These are phyloP conservation scores for Enteromius thamalakanensis DNA, from an alignment of 2,797 vertebrate species.

Conservation along the genomic window DNA sequence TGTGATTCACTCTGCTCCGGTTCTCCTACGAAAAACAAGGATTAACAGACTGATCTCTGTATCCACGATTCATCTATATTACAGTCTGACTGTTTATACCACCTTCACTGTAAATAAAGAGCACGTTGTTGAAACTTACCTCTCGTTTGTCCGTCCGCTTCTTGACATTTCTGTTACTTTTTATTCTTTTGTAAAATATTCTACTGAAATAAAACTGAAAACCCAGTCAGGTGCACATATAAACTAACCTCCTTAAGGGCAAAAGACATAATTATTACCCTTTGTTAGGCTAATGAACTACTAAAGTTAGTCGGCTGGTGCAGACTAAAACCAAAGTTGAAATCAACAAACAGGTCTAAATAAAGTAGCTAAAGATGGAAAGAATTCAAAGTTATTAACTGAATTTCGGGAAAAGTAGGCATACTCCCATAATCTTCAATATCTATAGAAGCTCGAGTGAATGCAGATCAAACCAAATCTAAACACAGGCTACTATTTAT, in stretches of 20 bases:
- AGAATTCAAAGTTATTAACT: not conserved
- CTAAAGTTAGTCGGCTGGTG: not conserved
- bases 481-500: not conserved
- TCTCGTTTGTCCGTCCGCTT: too few species aligned
- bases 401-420: not conserved
- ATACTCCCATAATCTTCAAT: not conserved
- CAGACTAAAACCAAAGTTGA: not conserved
- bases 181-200: not conserved
- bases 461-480: too few species aligned
- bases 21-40: too few species aligned
- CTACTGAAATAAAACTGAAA: not conserved
- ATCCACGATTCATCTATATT: too few species aligned
- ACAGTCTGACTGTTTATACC: too few species aligned
- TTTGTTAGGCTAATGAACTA: not conserved
- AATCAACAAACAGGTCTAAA: not conserved
- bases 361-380: not conserved
- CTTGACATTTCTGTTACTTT: not conserved
- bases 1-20: too few species aligned
- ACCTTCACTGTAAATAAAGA: too few species aligned
- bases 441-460: not conserved
- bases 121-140: too few species aligned
- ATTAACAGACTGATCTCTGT: too few species aligned
- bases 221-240: not conserved
- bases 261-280: not conserved
- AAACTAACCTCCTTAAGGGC: not conserved